Evolutionary conservation across 2,888 invertebrate species (phyloP).

Genomic region (Orthosia gothica): DNA sequence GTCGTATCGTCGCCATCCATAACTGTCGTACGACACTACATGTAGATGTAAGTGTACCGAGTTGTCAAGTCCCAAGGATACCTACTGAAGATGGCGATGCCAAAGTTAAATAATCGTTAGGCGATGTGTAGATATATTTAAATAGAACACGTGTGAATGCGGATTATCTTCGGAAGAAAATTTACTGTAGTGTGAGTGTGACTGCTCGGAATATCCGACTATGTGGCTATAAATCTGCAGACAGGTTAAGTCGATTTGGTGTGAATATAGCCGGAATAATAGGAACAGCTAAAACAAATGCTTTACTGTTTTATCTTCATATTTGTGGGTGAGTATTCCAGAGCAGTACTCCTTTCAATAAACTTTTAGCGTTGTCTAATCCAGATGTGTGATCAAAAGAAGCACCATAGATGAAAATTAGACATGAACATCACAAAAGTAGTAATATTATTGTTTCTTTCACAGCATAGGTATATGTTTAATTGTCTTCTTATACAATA

Average conservation of each 20-base stretch:
- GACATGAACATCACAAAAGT: not conserved
- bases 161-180: conserved; percentile 22
- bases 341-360: not conserved
- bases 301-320: conserved; percentile 11
- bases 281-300: conserved; percentile 28
- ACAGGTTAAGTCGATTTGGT: conserved; percentile 29
- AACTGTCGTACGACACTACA: conserved; percentile 26
- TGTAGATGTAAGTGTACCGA: conserved; percentile 17
- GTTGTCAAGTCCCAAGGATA: conserved; percentile 12
- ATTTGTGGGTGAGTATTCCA: not conserved
- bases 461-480: no score
- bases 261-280: conserved; percentile 12
- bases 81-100: conserved; percentile 12
- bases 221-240: conserved; percentile 35
- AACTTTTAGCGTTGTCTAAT: not conserved
- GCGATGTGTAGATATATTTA: conserved; percentile 33
- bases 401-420: no score
- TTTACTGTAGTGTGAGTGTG: conserved; percentile 29
- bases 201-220: conserved; percentile 37
- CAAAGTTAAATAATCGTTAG: conserved; percentile 33
- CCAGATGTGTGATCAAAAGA: not conserved
- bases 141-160: conserved; percentile 28
- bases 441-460: not conserved
- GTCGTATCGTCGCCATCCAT: conserved; percentile 43
- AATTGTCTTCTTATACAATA: no score